Base-by-base conservation (phyloP, 2,888 invertebrate genomes). In the Tyria jacobaeae region DNA sequence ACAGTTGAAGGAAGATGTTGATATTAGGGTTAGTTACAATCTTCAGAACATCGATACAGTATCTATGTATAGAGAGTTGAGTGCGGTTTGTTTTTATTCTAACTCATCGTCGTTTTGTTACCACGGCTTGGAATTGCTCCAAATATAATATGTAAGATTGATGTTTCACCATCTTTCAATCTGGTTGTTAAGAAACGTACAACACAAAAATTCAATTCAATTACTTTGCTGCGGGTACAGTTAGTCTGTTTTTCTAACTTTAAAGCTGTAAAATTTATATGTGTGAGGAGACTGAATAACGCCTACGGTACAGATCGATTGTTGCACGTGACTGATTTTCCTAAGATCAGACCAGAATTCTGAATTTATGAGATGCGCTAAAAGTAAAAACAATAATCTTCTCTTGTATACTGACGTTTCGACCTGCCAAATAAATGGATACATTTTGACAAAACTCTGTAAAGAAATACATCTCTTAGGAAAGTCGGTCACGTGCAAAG, bases 91-190 rank as follows among this genome's bases (percentile, higher is more conserved):
- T 57, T 58, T 53, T 59, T 53, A 52, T 52, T 47, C 12, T 2
- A 54, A 41, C 34, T 34, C 50, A 25, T 24, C 25, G 39, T 37
- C 37, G n/a, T 39, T 37, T 25, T 25, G 25, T 53, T 10, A 48
- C 59, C 5, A 48, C 31, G 21, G 17, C 37, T 59, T 59, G 53
- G 47, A 59, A 53, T 53, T 31, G 27, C 10, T 51, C 53, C 52
- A 59, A 48, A 35, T 24, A 47, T 59, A 17, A 25, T 47, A 17
- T 37, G 25, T 25, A 25, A 6, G 25, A 25, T 17, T 17, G 35
- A 44, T 47, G 52, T 44, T 35, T 41, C 17, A 25, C 47, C 17
- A 53, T 48, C 14, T 47, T 59, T 35, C 31, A 25, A 53, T 5
- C 14, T 37, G 27, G 9, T 25, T 4, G 25, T 35, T 37, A 48